Base-by-base conservation (phyloP, 2,113 vertebrate genomes). In the Nannobrachium achirus region DNA sequence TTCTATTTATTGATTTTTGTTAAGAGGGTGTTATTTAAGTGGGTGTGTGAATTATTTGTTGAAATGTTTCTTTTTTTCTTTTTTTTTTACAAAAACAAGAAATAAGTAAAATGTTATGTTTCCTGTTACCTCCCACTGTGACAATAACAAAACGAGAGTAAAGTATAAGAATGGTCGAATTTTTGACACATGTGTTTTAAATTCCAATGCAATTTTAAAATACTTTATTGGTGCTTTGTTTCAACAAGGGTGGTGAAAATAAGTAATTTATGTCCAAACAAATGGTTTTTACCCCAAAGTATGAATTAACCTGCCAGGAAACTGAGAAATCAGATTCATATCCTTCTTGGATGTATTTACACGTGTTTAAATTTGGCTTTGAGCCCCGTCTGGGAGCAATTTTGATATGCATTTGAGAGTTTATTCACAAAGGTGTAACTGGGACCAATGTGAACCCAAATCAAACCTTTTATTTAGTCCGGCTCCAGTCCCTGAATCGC, bases 1-100 rank as follows among this genome's bases (percentile, higher is more conserved):
- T 40, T 71, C 46, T 76, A 79, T 78, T 65, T 18, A 62, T 79
- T 75, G 79, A 78, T 80, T 87, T 81, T 70, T 72, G 19, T 77
- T 41, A 51, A 69, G 25, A 72, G 58, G 10, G 25, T 73, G 19
- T 40, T 63, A 61, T 63, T 60, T 51, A 61, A 53, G n/a, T 73
- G 56, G 10, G 63, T 63, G 59, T 58, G 25, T 49, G 40, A 68
- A 56, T 79, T 71, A 63, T 79, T 56, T 60, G 61, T 44, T 73
- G 66, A 65, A 63, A 73, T 61, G 71, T 83, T 74, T 40, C 19
- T n/a, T 70, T 66, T 69, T 71, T 53, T 67, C 55, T 68, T 58
- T 71, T 41, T 58, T 71, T 56, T 69, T 55, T 71, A n/a, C n/a
- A n/a, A n/a, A n/a, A n/a, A n/a, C n/a, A n/a, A n/a, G n/a, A n/a